These are phyloP conservation scores for Myotis vivesi DNA, from an alignment of 2,797 vertebrate genomes.

Conservation along the genomic window DNA sequence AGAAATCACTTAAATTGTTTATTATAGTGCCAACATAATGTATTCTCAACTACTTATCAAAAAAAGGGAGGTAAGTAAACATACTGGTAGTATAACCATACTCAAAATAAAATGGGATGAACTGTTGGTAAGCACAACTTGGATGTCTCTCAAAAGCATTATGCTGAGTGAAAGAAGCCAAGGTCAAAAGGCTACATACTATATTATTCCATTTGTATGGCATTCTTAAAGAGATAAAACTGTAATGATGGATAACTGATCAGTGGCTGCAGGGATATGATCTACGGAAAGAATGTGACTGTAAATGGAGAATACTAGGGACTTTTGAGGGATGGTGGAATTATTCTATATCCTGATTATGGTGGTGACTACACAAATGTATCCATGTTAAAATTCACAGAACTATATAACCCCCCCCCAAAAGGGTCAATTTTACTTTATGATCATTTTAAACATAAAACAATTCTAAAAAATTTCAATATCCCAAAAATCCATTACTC, in stretches of 20 bases:
- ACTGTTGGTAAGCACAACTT: neutral
- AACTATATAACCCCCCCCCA: neutral
- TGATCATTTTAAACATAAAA: neutral
- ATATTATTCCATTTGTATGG: neutral
- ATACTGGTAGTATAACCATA: neutral
- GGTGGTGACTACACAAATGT: neutral
- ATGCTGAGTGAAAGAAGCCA: neutral
- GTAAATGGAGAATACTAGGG: neutral
- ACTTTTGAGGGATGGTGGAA: neutral
- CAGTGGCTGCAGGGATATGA: neutral
- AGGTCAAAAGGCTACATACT: neutral
- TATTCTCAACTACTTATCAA: constrained; percentile 13
- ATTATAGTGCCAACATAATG: neutral
- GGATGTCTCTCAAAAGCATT: neutral
- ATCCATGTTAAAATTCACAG: neutral
- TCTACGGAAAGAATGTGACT: neutral
- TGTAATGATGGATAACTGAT: neutral
- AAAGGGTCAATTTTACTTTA: neutral
- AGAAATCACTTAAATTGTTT: neutral
- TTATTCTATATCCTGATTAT: neutral
- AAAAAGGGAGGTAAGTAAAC: neutral
- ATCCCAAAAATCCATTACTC: neutral
- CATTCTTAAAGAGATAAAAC: neutral
- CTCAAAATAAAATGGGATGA: constrained; percentile 18
- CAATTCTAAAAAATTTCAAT: neutral